A percentile compares a stretch with the other conserved stretches of the same genome.
Conservation (phyloP, 2,888 invertebrate genomes). For the Elysia crispata region DNA sequence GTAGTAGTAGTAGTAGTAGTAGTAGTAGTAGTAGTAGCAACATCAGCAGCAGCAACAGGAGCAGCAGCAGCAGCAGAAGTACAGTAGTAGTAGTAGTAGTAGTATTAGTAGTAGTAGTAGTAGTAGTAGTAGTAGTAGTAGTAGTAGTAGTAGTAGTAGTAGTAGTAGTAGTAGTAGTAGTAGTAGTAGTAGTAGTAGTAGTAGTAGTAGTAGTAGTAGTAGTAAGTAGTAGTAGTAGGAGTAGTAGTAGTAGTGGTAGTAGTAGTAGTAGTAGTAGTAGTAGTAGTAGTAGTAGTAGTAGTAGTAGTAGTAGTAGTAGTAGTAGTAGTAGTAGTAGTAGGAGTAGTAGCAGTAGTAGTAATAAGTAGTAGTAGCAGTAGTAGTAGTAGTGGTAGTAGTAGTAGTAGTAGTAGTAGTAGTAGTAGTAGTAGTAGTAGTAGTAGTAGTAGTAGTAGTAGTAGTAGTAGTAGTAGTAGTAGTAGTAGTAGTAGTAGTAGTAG, state of each 20-base stretch:
- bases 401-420: constrained; percentile 9
- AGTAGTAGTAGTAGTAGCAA: neutral
- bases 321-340: too few relatives aligned
- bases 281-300: constrained; percentile 32
- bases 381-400: constrained; percentile 27
- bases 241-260: too few relatives aligned
- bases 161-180: constrained; percentile 32
- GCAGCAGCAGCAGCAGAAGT: too few relatives aligned
- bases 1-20: constrained; percentile 1
- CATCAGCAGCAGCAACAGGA: too few relatives aligned
- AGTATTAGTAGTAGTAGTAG: too few relatives aligned
- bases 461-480: constrained; percentile 24
- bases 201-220: constrained; percentile 30
- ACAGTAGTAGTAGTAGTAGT: too few relatives aligned
- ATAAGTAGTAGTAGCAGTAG: too few relatives aligned
- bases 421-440: constrained; percentile 9
- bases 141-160: constrained; percentile 32
- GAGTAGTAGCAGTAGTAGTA: too few relatives aligned
- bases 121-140: constrained; percentile 34
- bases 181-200: constrained; percentile 33
- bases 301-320: constrained; percentile 32
- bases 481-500: constrained; percentile 32
- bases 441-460: neutral
- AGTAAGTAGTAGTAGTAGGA: too few relatives aligned
- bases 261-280: constrained; percentile 34